Evolutionary conservation across 2,888 invertebrate genomes (phyloP), one percentile per base, ranked within the genome.

Genomic region (Pogonocherus hispidulus): DNA sequence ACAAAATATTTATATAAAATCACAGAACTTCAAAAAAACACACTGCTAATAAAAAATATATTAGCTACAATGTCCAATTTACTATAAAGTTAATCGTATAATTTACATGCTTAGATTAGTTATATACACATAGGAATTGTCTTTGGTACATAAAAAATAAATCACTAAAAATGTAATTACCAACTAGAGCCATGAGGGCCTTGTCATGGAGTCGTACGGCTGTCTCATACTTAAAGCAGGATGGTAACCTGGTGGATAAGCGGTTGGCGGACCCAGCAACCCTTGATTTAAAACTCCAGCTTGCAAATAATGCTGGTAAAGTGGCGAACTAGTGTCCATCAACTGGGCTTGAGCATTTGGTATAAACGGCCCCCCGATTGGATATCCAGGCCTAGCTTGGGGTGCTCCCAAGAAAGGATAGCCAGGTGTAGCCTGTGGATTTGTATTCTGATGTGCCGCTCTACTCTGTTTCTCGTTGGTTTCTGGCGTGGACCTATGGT

Each of bases 241-340:
- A 20, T 86, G 90, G 75, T 92, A 92, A 0, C 91, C 90, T 0
- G 91, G 89, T 2, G 92, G 91, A 75, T 91, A 91, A 11, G 82
- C 80, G 8, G 80, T 79, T 1, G 82, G 79, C 3, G 82, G 80
- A 11, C 82, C 85, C 66, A 88, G 78, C 18, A 87, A 80, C 8
- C 87, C 86, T 71, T 87, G 87, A 77, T 87, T 87, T 60, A 88
- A 76, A 71, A 88, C 84, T 19, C 84, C 85, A 63, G 90, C 90
- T 0, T 90, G 90, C 71, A 93, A 82, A 84, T 92, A 93, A 82
- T 93, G 93, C 80, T 92, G 92, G 82, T 93, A 93, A 20, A 93
- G 83, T 20, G 91, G 91, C 62, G 91, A 90, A 60, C 90, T 88
- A 4, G 91, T 86, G 77, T 91, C 90, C 74, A 90, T 86, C 49